Base-by-base conservation (phyloP, 2,113 vertebrate species). In the Peromyscus californicus region DNA sequence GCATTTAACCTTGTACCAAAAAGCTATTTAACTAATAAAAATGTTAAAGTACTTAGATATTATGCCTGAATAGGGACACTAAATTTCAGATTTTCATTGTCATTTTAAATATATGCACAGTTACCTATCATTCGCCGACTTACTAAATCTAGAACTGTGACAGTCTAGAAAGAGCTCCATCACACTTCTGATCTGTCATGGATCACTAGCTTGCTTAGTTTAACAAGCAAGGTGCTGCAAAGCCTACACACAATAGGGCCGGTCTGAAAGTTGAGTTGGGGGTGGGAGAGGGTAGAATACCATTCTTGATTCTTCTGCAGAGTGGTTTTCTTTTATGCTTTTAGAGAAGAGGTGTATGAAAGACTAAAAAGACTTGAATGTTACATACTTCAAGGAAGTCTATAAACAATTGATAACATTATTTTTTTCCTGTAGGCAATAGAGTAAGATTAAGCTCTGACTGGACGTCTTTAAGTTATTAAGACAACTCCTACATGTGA, bases 11-110 rank as follows among this genome's bases (percentile, higher is more conserved):
- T 76, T 98, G 95, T 98, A 98, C 15, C 97, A 98, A 98, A 99
- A 98, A 97, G 80, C 9, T 96, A 98, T 98, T 93, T 98, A 98
- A 98, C 98, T n/a, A n/a, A n/a, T n/a, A 98, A 98, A 98, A 70
- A 86, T 45, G 24, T 21, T 48, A 48, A 97, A 98, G 95, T 59
- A 96, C 98, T 98, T 98, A 98, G 97, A 98, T 98, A 98, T 98
- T 98, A 97, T 96, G 96, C 95, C 96, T 92, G 93, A 91, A 97
- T 97, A 98, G 97, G 97, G 97, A 97, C 98, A 98, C 98, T 98
- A 98, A 96, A 97, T 98, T 91, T 96, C 65, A 95, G 79, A 85
- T 92, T 96, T 90, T 98, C 94, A 97, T 91, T 67, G 98, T 98
- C 93, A 93, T 89, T 94, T 98, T 98, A 74, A 94, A 98, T 98